Conservation (phyloP, 2,888 invertebrate species). For the Tinea semifulvella region DNA sequence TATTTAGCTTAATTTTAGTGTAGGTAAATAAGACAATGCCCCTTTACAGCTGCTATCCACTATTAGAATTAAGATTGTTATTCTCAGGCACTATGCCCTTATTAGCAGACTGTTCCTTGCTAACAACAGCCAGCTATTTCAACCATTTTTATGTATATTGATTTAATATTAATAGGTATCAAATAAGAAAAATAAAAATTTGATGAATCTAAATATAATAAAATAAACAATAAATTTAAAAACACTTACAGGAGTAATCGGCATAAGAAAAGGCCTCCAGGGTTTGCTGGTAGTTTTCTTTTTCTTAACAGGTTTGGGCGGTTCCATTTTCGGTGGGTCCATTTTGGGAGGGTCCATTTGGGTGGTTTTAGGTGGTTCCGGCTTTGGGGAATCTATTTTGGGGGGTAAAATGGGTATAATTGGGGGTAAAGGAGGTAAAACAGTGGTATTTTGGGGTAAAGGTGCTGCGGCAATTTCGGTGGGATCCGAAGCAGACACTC, state of each 20-base stretch:
- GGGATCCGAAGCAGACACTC: conserved; percentile 52
- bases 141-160: too few species aligned
- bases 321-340: conserved; percentile 36
- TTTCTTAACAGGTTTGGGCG: conserved; percentile 45
- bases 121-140: too few species aligned
- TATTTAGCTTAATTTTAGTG: too few species aligned
- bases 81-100: too few species aligned
- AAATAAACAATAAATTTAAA: background rate
- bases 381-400: conserved; percentile 31
- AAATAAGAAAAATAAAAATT: too few species aligned
- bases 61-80: too few species aligned
- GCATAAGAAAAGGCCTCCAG: conserved; percentile 77
- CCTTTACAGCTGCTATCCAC: too few species aligned
- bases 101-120: too few species aligned
- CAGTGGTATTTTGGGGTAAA: conserved; percentile 26
- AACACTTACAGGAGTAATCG: conserved; percentile 62
- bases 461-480: conserved; percentile 53
- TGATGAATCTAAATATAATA: background rate
- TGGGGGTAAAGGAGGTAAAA: conserved; percentile 10
- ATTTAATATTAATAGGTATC: too few species aligned
- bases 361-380: conserved; percentile 27
- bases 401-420: conserved; percentile 16
- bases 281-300: conserved; percentile 67
- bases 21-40: too few species aligned
- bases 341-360: conserved; percentile 28